Evolutionary conservation across 2,888 invertebrate genomes (phyloP).

Genomic region (Papilio gigon): DNA sequence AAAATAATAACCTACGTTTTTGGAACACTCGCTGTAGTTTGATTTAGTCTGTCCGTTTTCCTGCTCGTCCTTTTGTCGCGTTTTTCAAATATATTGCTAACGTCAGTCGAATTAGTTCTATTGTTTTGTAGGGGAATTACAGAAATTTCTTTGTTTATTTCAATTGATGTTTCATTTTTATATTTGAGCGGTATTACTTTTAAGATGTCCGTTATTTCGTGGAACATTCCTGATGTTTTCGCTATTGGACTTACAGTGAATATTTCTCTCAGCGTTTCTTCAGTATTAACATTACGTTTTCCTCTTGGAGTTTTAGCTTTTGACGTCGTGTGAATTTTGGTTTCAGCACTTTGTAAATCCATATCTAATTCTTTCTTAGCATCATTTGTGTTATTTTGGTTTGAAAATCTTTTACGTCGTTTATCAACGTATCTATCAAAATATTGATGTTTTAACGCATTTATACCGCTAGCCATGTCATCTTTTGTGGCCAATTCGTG

Average conservation of each 20-base stretch:
- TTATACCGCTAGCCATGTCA: slow-evolving; percentile 62
- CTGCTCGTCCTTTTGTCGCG: slow-evolving; percentile 79
- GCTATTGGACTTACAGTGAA: slow-evolving; percentile 56
- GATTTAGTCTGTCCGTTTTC: slow-evolving; percentile 77
- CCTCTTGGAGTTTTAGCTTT: slow-evolving; percentile 53
- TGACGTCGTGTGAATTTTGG: slow-evolving; percentile 52
- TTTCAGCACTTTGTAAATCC: slow-evolving; percentile 62
- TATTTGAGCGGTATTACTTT: slow-evolving; percentile 69
- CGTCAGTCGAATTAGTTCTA: slow-evolving; percentile 73
- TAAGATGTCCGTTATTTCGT: slow-evolving; percentile 61
- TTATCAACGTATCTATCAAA: slow-evolving; percentile 75
- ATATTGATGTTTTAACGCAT: slow-evolving; percentile 74
- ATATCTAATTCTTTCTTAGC: slow-evolving; percentile 57
- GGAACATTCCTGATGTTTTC: slow-evolving; percentile 51
- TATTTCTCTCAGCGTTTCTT: slow-evolving; percentile 60
- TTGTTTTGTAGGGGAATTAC: slow-evolving; percentile 69
- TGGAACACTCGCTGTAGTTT: slow-evolving; percentile 77
- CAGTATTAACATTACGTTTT: slow-evolving; percentile 60
- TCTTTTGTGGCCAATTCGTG: slow-evolving; percentile 50
- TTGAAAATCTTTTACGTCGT: slow-evolving; percentile 69
- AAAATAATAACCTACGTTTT: slow-evolving; percentile 70
- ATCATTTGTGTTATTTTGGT: slow-evolving; percentile 57
- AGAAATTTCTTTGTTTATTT: slow-evolving; percentile 59
- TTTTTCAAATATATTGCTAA: slow-evolving; percentile 66
- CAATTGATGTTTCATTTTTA: slow-evolving; percentile 48